These are phyloP conservation scores for Notiomystis cincta DNA, from an alignment of 2,113 vertebrate species.

Conservation along the genomic window DNA sequence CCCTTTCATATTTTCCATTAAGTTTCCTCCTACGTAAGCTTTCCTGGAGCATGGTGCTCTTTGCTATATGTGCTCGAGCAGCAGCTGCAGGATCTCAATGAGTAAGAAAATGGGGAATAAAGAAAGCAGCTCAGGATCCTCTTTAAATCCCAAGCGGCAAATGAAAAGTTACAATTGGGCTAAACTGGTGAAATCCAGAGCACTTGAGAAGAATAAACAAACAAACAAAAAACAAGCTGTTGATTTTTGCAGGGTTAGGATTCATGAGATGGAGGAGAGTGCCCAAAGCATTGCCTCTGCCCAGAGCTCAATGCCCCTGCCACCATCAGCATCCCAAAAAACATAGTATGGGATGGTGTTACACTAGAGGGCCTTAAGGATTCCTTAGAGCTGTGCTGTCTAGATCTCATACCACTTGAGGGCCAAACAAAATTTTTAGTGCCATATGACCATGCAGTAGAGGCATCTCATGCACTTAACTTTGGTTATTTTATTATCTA, in stretches of 20 bases:
- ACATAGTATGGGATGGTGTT: neutral
- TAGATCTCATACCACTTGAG: neutral
- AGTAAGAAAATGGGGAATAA: neutral
- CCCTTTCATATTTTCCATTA: conserved; percentile 71
- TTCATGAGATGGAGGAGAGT: neutral
- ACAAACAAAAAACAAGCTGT: neutral
- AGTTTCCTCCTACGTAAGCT: conserved; percentile 26
- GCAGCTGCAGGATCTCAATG: neutral
- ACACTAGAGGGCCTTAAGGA: neutral
- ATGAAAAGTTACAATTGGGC: neutral
- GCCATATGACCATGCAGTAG: neutral
- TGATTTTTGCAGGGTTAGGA: neutral
- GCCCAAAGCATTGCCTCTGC: neutral
- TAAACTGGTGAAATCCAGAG: conserved; percentile 14
- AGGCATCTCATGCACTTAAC: neutral
- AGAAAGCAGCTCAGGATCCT: neutral
- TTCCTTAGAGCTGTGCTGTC: neutral
- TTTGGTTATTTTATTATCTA: neutral
- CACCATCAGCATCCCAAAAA: neutral
- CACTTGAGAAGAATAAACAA: conserved; percentile 24
- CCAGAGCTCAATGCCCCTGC: neutral
- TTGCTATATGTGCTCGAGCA: conserved; percentile 27
- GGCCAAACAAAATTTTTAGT: neutral
- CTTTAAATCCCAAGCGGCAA: neutral
- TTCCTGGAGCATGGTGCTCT: conserved; percentile 30